Percentiles rank a stretch among this genome's conserved stretches.
Evolutionary conservation across 2,113 vertebrate genomes (phyloP).

Genomic region (Laterallus jamaicensis): DNA sequence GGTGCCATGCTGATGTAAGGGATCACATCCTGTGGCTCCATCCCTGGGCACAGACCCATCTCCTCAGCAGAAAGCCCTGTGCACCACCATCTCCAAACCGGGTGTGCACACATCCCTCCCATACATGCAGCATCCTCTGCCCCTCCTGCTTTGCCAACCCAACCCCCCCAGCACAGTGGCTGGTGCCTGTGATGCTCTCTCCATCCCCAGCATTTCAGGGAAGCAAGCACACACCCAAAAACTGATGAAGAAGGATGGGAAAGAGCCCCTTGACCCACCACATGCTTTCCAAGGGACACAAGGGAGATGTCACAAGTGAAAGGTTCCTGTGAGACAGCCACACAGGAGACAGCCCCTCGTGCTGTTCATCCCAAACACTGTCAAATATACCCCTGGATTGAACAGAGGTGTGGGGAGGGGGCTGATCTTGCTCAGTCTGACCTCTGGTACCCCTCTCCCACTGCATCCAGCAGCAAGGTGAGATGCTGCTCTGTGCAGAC

Average conservation of each 20-base stretch:
- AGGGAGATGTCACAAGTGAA: background rate
- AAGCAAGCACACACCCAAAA: background rate
- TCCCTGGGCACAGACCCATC: background rate
- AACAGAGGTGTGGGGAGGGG: background rate
- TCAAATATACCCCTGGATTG: accelerated
- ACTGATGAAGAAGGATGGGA: background rate
- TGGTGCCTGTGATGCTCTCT: background rate
- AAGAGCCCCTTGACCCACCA: background rate
- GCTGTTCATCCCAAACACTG: background rate
- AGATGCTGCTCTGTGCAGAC: background rate
- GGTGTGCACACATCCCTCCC: background rate
- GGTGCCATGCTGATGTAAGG: accelerated
- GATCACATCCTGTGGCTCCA: background rate
- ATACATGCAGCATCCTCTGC: background rate
- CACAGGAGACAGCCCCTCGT: accelerated
- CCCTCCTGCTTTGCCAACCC: background rate
- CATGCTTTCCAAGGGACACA: background rate
- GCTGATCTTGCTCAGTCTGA: background rate
- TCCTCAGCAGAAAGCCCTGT: background rate
- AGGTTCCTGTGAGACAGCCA: background rate
- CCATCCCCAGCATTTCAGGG: background rate
- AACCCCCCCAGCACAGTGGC: accelerated
- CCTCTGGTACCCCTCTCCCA: background rate
- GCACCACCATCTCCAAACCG: background rate
- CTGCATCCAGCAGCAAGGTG: accelerated